Base-by-base conservation (phyloP, 2,888 invertebrate genomes). In the Parasteatoda lunata region DNA sequence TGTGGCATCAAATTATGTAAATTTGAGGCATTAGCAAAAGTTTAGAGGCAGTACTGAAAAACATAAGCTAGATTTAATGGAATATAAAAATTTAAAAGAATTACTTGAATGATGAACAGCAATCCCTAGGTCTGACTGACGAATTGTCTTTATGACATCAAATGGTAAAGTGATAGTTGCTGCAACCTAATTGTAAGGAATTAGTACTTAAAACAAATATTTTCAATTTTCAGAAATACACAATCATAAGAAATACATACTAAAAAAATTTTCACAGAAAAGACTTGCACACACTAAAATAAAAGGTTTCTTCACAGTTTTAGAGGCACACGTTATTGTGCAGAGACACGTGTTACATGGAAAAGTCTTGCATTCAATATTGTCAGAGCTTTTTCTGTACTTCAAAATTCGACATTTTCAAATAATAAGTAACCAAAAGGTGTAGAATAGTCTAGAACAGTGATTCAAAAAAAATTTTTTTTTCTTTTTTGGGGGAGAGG, bases 121-220 rank as follows among this genome's bases (percentile, higher is more conserved):
- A 92, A 97, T 96, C 3, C 97, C 97, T 92, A 97, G 94, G 93
- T 97, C 97, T 91, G 97, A 97, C 93, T 97, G 97, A 91, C 96
- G 95, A 91, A 98, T 97, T 0, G 99, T 99, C 93, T 99, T 99
- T 0, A 99, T 96, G 5, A 99, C 98, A 93, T 99, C 99, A 93
- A 99, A 98, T 11, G 99, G 99, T 88, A 97, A 94, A 7, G 99
- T 99, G 8, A 97, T 90, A 47, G 96, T 93, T 45, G 97, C 98
- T 30, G 99, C 97, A 91, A 97, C 93, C 97, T 97, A 92, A 84
- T 91, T 91, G 5, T 47, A 69, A 52, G 30, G 52, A 30, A 30
- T 30, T 30, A 30, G 30, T 30, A 30, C 0, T 13, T 45, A 51
- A 72, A 49, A 30, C 5, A 13, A 64, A 64, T n/a, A n/a, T 64